Conservation (phyloP, 2,888 invertebrate species). For the Eueremaeus valkanovi region DNA sequence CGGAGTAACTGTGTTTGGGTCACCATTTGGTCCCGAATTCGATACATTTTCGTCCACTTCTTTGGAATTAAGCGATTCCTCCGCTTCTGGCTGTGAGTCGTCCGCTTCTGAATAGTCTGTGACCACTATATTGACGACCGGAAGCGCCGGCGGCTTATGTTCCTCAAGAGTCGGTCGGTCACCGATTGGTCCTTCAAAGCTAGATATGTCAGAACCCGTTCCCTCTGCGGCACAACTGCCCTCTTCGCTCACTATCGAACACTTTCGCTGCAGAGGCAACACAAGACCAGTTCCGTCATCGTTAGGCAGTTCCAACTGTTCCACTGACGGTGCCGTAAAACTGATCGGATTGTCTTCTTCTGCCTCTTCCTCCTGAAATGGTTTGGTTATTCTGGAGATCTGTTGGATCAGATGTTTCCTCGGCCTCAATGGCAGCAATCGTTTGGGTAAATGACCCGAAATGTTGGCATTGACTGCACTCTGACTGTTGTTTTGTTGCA, state of each 20-base stretch:
- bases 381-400: constrained; percentile 23
- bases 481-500: constrained; percentile 23
- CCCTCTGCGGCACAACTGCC: constrained; percentile 42
- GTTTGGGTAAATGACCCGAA: constrained; percentile 19
- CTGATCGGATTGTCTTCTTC: constrained; percentile 16
- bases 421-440: constrained; percentile 14
- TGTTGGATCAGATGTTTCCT: constrained; percentile 37
- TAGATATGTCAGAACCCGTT: constrained; percentile 27
- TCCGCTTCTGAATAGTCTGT: constrained; percentile 40
- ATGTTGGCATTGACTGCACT: constrained; percentile 13
- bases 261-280: constrained; percentile 46
- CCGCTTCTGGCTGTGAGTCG: constrained; percentile 18
- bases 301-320: constrained; percentile 30
- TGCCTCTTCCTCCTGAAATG: constrained; percentile 15
- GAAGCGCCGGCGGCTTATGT: background rate
- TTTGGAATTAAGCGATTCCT: constrained; percentile 16
- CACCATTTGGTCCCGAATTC: constrained; percentile 13
- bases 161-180: background rate
- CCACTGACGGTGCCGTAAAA: background rate
- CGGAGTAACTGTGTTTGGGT: background rate
- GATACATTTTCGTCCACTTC: background rate
- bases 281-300: constrained; percentile 34
- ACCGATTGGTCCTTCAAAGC: constrained; percentile 23
- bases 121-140: constrained; percentile 42
- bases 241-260: constrained; percentile 48